A percentile compares a stretch with the other conserved stretches of the same genome.
phyloP scores from a whole-genome alignment of 2,797 vertebrate genomes.

The Coregonus suidteri region DNA sequence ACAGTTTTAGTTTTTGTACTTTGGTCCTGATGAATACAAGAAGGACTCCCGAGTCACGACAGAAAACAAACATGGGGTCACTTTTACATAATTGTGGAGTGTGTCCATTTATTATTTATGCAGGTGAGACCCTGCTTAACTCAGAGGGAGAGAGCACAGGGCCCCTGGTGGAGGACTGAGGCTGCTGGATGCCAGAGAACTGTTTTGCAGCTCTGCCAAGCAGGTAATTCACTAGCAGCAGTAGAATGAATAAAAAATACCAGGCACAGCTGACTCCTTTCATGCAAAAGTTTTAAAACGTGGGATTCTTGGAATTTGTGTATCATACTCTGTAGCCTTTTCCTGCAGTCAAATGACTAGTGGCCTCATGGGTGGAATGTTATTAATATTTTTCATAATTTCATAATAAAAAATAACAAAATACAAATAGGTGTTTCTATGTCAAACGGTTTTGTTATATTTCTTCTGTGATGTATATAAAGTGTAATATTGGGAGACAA shows the following conservation, averaged over 20 bases:
- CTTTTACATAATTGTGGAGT: slow-evolving; percentile 68
- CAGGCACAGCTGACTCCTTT: slow-evolving; percentile 73
- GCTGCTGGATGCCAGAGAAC: slow-evolving; percentile 68
- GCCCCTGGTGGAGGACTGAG: slow-evolving; percentile 69
- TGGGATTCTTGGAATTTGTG: slow-evolving; percentile 48
- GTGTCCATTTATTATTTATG: slow-evolving; percentile 78
- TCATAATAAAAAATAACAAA: too few species aligned
- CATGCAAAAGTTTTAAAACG: slow-evolving; percentile 60
- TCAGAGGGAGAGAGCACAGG: slow-evolving; percentile 43
- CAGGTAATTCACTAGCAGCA: slow-evolving; percentile 79
- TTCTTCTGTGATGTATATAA: too few species aligned
- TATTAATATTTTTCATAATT: too few species aligned
- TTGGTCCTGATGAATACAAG: slow-evolving; percentile 35
- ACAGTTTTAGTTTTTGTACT: slow-evolving; percentile 24
- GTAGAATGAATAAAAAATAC: slow-evolving; percentile 80
- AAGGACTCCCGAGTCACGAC: slow-evolving; percentile 38
- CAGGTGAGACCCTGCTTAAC: slow-evolving; percentile 72
- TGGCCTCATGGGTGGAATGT: too few species aligned
- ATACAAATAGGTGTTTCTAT: too few species aligned
- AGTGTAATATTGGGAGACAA: too few species aligned
- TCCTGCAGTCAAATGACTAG: too few species aligned
- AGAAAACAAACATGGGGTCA: slow-evolving; percentile 59
- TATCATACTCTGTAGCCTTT: slow-evolving; percentile 27
- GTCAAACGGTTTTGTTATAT: too few species aligned
- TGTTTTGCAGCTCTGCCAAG: slow-evolving; percentile 77